A percentile compares a stretch with the other conserved stretches of the same genome.
phyloP scores from a whole-genome alignment of 2,797 vertebrate species.

The Neostethus bicornis region DNA sequence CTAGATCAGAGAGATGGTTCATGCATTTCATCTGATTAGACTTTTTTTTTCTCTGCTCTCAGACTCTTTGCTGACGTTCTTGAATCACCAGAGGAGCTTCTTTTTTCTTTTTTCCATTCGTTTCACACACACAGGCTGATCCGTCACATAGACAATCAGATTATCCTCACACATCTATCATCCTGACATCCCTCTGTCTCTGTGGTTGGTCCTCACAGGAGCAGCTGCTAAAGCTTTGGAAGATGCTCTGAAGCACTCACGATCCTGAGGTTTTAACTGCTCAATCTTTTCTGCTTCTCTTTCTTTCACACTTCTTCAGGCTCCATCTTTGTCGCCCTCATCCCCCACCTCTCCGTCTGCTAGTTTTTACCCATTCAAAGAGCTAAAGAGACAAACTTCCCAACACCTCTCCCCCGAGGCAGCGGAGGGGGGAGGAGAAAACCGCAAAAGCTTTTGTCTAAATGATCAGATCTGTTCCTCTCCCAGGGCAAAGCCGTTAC shows the following conservation, averaged over 20 bases:
- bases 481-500: constrained; percentile 28
- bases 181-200: constrained; percentile 13
- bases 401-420: constrained; percentile 52
- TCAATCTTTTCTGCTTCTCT: constrained; percentile 20
- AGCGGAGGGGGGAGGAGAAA: constrained; percentile 29
- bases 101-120: background rate
- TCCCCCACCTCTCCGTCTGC: constrained; percentile 12
- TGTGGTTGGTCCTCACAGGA: constrained; percentile 15
- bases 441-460: constrained; percentile 28
- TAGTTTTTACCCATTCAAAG: constrained; percentile 36
- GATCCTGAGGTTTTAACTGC: too few relatives aligned
- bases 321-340: constrained; percentile 18
- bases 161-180: constrained; percentile 20
- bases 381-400: constrained; percentile 50
- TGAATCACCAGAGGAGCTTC: constrained; percentile 10
- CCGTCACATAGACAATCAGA: constrained; percentile 5
- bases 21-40: constrained; percentile 49
- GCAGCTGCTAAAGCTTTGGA: constrained; percentile 18
- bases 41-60: constrained; percentile 11
- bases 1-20: constrained; percentile 41
- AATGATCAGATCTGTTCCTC: constrained; percentile 19
- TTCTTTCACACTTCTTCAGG: constrained; percentile 14
- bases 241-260: too few relatives aligned
- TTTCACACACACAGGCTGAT: background rate
- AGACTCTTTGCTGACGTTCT: constrained; percentile 8